These are phyloP conservation scores for Philotrypesis tridentata DNA, from an alignment of 1,140 invertebrate genomes.

Conservation along the genomic window DNA sequence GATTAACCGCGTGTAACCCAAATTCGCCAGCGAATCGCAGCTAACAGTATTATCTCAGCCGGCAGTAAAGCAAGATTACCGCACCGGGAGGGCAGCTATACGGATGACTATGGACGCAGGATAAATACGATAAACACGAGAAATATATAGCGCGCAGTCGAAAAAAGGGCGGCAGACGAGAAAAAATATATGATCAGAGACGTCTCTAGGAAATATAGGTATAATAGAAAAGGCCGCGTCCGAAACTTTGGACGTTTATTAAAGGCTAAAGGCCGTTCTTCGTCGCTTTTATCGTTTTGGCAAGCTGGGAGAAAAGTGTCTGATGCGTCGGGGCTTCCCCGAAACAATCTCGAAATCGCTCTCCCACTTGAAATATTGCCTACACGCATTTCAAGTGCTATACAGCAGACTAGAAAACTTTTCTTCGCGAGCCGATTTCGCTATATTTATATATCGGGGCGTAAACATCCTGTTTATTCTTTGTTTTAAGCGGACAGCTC, in stretches of 20 bases:
- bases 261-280: constrained; percentile 31
- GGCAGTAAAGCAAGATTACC: neutral
- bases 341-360: constrained; percentile 29
- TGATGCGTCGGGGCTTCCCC: neutral
- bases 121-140: neutral
- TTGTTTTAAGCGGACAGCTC: neutral
- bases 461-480: neutral
- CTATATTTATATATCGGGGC: neutral
- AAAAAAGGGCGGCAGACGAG: neutral
- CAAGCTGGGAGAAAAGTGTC: neutral
- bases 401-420: neutral
- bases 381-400: neutral
- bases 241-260: constrained; percentile 25
- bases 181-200: neutral
- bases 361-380: neutral
- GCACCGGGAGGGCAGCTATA: no score
- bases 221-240: neutral
- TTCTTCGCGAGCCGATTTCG: neutral
- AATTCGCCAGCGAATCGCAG: no score
- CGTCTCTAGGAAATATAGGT: neutral
- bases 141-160: neutral
- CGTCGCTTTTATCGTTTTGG: constrained; percentile 35
- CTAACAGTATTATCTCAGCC: no score
- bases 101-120: neutral
- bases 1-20: no score